Evolutionary conservation across 2,888 invertebrate genomes (phyloP).

Genomic region (Xylophagus ater): DNA sequence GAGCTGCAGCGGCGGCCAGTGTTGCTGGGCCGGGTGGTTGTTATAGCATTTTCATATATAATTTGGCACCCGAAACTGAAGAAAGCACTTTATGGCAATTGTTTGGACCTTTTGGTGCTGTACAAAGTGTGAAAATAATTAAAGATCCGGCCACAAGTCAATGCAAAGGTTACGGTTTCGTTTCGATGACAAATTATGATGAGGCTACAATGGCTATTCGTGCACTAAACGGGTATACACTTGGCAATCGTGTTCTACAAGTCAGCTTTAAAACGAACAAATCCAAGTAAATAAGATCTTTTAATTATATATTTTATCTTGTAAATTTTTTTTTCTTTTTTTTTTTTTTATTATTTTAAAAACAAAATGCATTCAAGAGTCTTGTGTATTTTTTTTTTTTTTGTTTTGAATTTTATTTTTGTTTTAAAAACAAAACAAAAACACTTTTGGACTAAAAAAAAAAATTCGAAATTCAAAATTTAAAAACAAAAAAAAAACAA

Average conservation of each 20-base stretch:
- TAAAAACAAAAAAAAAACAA: background rate
- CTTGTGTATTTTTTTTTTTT: too few relatives aligned
- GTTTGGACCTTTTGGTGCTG: conserved; percentile 57
- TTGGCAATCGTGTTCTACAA: conserved; percentile 91
- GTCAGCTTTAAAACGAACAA: conserved; percentile 95
- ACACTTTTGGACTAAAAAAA: background rate
- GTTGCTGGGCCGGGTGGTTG: conserved; percentile 37
- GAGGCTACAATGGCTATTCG: conserved; percentile 94
- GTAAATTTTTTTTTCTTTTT: too few relatives aligned
- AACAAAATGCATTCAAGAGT: too few relatives aligned
- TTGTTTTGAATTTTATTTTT: background rate
- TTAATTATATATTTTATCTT: background rate
- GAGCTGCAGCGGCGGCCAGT: conserved; percentile 34
- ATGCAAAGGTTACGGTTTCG: conserved; percentile 97
- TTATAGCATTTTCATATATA: conserved; percentile 86
- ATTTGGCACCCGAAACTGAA: conserved; percentile 90
- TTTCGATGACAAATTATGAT: conserved; percentile 97
- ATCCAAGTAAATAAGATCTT: conserved; percentile 47
- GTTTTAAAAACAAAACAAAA: background rate
- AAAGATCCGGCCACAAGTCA: conserved; percentile 92
- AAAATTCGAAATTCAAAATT: background rate
- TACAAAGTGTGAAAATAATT: conserved; percentile 91
- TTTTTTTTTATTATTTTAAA: too few relatives aligned
- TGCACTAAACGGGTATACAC: conserved; percentile 88
- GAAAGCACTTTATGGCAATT: conserved; percentile 93